Conservation (phyloP, 2,113 vertebrate genomes). For the Eulemur rufifrons region DNA sequence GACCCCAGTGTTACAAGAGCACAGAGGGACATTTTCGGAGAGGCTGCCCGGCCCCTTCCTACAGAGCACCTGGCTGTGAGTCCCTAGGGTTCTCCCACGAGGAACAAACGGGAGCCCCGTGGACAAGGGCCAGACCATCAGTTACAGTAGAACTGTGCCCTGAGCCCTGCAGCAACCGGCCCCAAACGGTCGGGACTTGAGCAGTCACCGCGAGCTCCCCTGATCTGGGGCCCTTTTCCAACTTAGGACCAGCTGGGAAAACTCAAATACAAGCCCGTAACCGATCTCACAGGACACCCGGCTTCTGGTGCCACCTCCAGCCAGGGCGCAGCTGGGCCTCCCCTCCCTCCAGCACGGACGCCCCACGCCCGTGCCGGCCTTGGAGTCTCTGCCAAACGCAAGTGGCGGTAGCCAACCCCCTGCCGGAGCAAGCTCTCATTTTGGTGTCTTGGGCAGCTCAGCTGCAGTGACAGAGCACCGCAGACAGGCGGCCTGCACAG, state of each 20-base stretch:
- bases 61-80: fast-evolving
- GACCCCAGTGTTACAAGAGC: background rate
- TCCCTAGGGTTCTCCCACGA: no score
- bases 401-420: background rate
- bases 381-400: fast-evolving
- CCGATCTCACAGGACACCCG: fast-evolving
- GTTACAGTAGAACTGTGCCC: fast-evolving
- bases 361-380: fast-evolving
- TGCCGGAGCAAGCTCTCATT: background rate
- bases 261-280: fast-evolving
- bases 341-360: fast-evolving
- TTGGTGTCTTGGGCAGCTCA: no score
- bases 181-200: background rate
- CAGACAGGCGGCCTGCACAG: background rate
- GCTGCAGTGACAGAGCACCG: background rate
- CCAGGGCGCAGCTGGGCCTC: background rate
- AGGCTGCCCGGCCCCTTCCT: background rate
- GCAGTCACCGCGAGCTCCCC: fast-evolving
- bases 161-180: no score
- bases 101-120: background rate
- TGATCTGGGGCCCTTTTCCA: background rate
- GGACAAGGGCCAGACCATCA: fast-evolving
- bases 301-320: background rate
- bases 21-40: background rate
- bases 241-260: fast-evolving